Conservation (phyloP, 2,797 vertebrate species). For the Leucoraja ocellata region DNA sequence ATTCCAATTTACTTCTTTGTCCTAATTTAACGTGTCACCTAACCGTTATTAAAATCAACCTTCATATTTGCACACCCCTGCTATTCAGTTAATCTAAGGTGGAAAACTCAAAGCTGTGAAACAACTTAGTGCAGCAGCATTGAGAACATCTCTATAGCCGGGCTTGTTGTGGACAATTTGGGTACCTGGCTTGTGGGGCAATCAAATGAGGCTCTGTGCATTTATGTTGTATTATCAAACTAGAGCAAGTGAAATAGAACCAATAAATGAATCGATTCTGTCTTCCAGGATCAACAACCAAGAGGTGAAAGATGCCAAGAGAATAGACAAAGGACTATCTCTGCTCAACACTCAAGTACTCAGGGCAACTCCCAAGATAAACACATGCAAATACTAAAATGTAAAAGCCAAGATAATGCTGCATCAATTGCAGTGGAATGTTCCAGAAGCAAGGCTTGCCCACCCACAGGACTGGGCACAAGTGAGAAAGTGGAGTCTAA, state of each 20-base stretch:
- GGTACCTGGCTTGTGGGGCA: neutral
- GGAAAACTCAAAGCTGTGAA: neutral
- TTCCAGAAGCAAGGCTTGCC: neutral
- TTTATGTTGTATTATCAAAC: neutral
- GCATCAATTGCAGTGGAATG: neutral
- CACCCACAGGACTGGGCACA: neutral
- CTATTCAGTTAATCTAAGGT: neutral
- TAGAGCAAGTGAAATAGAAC: neutral
- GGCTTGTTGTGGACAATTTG: neutral
- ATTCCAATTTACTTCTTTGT: neutral
- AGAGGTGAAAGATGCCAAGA: neutral
- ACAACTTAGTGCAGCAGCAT: neutral
- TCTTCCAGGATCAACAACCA: neutral
- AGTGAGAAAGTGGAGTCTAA: neutral
- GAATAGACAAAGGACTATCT: neutral
- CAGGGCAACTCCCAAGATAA: constrained; percentile 7
- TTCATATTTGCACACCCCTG: neutral
- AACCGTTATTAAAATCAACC: neutral
- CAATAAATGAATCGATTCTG: neutral
- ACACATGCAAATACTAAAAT: neutral
- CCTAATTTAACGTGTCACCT: neutral
- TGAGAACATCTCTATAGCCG: neutral
- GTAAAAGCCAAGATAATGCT: neutral
- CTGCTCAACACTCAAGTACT: neutral
- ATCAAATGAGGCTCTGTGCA: too few species aligned